Base-by-base conservation (phyloP, 2,888 invertebrate genomes). In the Watsonalla cultraria region DNA sequence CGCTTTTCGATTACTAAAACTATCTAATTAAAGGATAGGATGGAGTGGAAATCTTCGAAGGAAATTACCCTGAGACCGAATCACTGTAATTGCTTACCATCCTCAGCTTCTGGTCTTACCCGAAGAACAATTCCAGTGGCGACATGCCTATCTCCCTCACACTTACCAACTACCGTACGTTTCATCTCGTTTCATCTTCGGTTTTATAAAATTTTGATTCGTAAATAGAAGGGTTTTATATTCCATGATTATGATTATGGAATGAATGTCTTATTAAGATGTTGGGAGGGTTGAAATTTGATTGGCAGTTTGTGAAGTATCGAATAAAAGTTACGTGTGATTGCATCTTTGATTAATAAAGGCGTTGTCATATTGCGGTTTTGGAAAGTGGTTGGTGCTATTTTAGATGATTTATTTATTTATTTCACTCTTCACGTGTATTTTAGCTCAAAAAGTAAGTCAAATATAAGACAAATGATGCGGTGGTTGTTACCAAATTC, bases 31-130 rank as follows among this genome's bases (percentile, higher is more conserved):
- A 75, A 68, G 70, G 65, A 71, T 74, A 67, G 70, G 65, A 71
- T 76, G 74, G 73, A 78, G 82, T 81, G 80, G 82, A 79, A 82
- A 83, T 78, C 74, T 69, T 68, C 76, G 73, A 70, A 76, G 76
- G 76, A 81, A 84, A 89, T 88, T 87, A 74, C 85, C 61, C 71
- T 71, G 64, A 68, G 76, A 74, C 81, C 72, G 65, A 64, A 80
- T 86, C 84, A 83, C 80, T 68, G 78, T 87, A 88, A 89, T 90
- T 86, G 86, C 77, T 63, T 56, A 57, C 68, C 61, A 51, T 59
- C 63, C 64, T 72, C 67, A 65, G 86, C 90, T 85, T 84, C 90
- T 80, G 84, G 90, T 86, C 80, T 90, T 85, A 84, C 84, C 71
- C 67, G 73, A 65, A 62, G 67, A 64, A 49, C 49, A 49, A 49